Evolutionary conservation across 2,113 vertebrate species (phyloP).

Genomic region (Forbesichthys agassizii): DNA sequence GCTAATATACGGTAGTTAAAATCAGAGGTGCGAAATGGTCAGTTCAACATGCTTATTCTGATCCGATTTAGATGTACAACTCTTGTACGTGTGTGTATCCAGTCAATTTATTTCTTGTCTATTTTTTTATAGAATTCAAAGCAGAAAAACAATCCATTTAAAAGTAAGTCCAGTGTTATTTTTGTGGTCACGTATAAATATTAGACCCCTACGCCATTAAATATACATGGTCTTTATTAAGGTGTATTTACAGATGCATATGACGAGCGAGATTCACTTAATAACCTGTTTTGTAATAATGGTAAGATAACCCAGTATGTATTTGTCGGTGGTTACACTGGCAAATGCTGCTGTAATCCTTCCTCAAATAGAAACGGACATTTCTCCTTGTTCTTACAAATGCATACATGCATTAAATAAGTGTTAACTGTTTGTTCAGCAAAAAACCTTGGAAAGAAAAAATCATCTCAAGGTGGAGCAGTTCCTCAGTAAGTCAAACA

Average conservation of each 20-base stretch:
- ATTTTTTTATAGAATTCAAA: conserved; percentile 69
- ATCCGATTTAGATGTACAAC: background rate
- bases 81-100: background rate
- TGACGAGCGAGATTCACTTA: conserved; percentile 71
- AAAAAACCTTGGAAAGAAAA: conserved; percentile 52
- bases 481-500: conserved; percentile 19
- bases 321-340: background rate
- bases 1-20: no score
- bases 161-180: conserved; percentile 68
- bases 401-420: background rate
- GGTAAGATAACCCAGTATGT: conserved; percentile 61
- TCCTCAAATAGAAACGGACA: background rate
- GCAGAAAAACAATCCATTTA: conserved; percentile 62
- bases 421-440: conserved; percentile 36
- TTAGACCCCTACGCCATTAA: background rate
- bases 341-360: background rate
- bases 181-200: background rate
- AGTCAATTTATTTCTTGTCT: background rate
- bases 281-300: conserved; percentile 76
- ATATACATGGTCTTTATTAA: background rate
- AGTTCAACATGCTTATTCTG: conserved; percentile 8
- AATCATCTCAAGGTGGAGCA: conserved; percentile 8
- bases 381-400: background rate
- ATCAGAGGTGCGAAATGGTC: conserved; percentile 46
- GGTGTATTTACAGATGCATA: conserved; percentile 64